Conservation (phyloP, 2,888 invertebrate species). For the Drosophila dives region DNA sequence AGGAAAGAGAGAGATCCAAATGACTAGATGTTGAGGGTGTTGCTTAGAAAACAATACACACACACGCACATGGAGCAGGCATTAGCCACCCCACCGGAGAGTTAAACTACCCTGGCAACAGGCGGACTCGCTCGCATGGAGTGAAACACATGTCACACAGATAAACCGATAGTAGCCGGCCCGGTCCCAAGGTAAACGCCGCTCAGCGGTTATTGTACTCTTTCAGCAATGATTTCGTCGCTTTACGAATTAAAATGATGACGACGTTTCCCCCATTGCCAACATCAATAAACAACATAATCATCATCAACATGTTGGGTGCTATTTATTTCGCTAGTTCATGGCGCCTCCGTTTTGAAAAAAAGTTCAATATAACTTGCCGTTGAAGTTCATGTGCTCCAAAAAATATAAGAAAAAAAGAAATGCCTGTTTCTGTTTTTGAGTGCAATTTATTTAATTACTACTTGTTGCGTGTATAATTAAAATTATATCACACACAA, state of each 20-base stretch:
- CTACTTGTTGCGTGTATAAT: constrained; percentile 55
- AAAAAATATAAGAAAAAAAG: background rate
- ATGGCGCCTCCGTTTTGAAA: constrained; percentile 42
- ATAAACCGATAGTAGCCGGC: constrained; percentile 29
- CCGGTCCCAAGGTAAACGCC: constrained; percentile 50
- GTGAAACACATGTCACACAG: constrained; percentile 50
- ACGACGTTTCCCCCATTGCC: constrained; percentile 42
- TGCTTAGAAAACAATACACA: constrained; percentile 23
- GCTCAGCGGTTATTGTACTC: constrained; percentile 66
- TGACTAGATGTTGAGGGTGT: constrained; percentile 45
- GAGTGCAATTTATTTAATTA: constrained; percentile 56
- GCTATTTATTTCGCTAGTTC: constrained; percentile 32
- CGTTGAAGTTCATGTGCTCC: constrained; percentile 42
- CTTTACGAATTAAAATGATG: constrained; percentile 16
- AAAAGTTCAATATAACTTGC: constrained; percentile 75
- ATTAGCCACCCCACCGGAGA: constrained; percentile 50
- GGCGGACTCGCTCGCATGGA: constrained; percentile 18
- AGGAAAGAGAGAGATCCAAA: constrained; percentile 27
- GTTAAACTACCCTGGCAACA: constrained; percentile 47
- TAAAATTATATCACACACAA: constrained; percentile 56
- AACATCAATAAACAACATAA: constrained; percentile 25
- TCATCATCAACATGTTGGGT: constrained; percentile 12
- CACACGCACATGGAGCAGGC: constrained; percentile 6
- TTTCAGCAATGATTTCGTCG: constrained; percentile 56
- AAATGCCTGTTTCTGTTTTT: constrained; percentile 48